Evolutionary conservation across 2,888 invertebrate genomes (phyloP), one percentile per base, ranked within the genome.

Genomic region (Caenorhabditis japonica): DNA sequence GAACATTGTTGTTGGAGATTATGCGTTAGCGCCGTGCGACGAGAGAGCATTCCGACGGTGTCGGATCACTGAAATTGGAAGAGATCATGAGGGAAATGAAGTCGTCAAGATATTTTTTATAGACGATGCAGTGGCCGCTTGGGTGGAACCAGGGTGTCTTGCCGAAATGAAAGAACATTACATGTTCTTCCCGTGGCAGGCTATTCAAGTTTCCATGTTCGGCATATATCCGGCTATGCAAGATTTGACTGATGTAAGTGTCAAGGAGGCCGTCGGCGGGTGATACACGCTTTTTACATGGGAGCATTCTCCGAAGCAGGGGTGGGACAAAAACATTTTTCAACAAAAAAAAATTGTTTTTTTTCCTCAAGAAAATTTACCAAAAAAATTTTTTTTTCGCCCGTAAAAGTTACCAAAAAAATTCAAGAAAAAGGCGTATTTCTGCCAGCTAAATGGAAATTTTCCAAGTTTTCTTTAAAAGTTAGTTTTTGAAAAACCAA

Each of bases 151-250:
- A 15, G 58, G 75, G 39, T 68, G 68, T 38, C 41, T 79, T 4
- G 68, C 47, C 1, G 66, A 60, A 23, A 13, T 79, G 34, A 36
- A 39, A 2, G 55, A 62, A 23, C 39, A 53, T n/a, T 72, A 61
- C 19, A 58, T 60, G 55, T 79, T 55, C 47, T 72, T 47, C 36
- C 79, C 79, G 8, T 79, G 79, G 79, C 79, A 79, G 39, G 79
- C 75, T 2, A 76, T 79, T 39, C 74, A 66, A 39, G 25, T 79
- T 0, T 79, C 79, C 1, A 39, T 79, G 38, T 43, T 56, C 15
- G 68, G 60, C 13, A 17, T 68, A 3, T 51, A 21, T 36, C 73
- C 73, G n/a, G 47, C 62, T 4, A 23, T 49, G 2, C 15, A 10
- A 2, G 61, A 43, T 13, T 15, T 21, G 13, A 19, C 36, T 0